Percentiles rank a stretch among this genome's conserved stretches.
Evolutionary conservation across 92 coral and sea anemone genomes (phyloP).

Genomic region (Muricea muricata): DNA sequence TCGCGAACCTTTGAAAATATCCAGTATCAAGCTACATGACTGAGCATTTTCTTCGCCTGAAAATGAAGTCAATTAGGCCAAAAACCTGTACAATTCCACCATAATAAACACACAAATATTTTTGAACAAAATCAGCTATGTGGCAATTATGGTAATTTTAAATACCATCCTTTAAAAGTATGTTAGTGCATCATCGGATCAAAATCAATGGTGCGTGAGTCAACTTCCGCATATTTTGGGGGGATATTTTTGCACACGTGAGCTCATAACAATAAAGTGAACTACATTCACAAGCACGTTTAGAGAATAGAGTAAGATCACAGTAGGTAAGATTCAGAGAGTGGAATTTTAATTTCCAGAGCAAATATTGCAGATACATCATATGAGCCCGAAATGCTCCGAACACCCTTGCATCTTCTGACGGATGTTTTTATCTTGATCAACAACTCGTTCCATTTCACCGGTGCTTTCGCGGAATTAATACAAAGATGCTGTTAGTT

Average conservation of each 20-base stretch:
- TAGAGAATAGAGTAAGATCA: too few relatives aligned
- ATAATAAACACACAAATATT: not conserved
- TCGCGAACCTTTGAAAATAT: not conserved
- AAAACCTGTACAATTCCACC: not conserved
- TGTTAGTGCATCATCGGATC: not conserved
- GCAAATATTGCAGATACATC: too few relatives aligned
- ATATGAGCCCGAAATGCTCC: not conserved
- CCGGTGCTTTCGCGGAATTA: too few relatives aligned
- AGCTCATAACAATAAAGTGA: too few relatives aligned
- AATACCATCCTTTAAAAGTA: not conserved
- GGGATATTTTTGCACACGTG: too few relatives aligned
- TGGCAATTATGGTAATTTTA: not conserved
- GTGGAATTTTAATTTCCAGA: too few relatives aligned
- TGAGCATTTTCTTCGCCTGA: not conserved
- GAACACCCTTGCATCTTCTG: not conserved
- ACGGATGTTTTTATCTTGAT: not conserved
- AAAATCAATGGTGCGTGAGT: not conserved
- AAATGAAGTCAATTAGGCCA: not conserved
- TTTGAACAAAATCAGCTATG: not conserved
- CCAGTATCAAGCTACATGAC: not conserved
- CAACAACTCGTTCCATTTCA: not conserved
- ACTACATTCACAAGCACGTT: too few relatives aligned
- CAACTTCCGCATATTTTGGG: not conserved
- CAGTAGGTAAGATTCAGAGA: too few relatives aligned
- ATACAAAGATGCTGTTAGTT: too few relatives aligned